Base-by-base conservation (phyloP, 2,113 vertebrate genomes). In the Xiphorhynchus elegans region DNA sequence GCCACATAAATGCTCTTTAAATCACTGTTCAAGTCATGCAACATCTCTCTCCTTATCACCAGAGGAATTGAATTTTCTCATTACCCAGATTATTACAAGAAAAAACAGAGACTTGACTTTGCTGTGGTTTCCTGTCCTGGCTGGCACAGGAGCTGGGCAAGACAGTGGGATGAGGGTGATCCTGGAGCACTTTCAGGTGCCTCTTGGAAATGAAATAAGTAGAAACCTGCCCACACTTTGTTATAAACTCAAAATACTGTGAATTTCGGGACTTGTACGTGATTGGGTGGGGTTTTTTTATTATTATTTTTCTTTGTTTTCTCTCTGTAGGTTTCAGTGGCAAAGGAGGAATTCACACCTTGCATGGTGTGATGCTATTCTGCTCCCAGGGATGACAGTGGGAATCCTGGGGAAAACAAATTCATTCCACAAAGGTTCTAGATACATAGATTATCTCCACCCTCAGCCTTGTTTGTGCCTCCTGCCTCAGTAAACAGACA, bases 281-380 rank as follows among this genome's bases (percentile, higher is more conserved):
- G n/a, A 2, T 39, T 46, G 9, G 5, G 2, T 0, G 37, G 37
- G 37, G n/a, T 9, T 9, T 5, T 9, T 35, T 26, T n/a, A 3
- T 33, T 13, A 2, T 58, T 47, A 1, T 20, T 2, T 49, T 70
- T 17, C 11, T 33, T 53, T 59, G 9, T 7, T 73, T 70, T 67
- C n/a, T 58, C 40, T 42, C 58, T 62, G 7, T 25, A 28, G 28
- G 10, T 44, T 58, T 49, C 39, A 29, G n/a, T 17, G 53, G 39
- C 53, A 37, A 47, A 20, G 46, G 46, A 46, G 46, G 46, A 46
- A 46, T 46, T 20, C 40, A 42, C 14, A 42, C 2, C 20, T 47
- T 63, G 49, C 11, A 20, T 12, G 4, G 10, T 63, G 53, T 24
- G 4, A 9, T 4, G 31, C 42, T 82, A 33, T 60, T 49, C 75